These are phyloP conservation scores for Aethes cnicana DNA, from an alignment of 2,888 invertebrate species.

Conservation along the genomic window DNA sequence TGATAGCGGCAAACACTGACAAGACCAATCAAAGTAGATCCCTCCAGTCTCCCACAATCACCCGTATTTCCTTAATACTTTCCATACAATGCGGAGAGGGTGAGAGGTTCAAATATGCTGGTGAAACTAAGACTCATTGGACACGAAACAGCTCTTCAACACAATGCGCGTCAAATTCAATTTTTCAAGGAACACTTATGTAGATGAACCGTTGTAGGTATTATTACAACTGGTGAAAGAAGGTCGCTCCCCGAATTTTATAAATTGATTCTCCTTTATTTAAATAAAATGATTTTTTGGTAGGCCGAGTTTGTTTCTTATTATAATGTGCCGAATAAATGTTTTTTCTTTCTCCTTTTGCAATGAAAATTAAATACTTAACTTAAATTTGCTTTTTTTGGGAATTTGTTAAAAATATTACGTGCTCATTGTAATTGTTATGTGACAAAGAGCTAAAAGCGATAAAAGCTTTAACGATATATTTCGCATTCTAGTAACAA, in stretches of 20 bases:
- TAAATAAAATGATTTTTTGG: too few relatives aligned
- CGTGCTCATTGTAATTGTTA: too few relatives aligned
- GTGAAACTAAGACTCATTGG: slow-evolving; percentile 50
- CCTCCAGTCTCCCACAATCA: slow-evolving; percentile 2
- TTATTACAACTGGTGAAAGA: slow-evolving; percentile 19
- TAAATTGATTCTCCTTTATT: too few relatives aligned
- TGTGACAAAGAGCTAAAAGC: too few relatives aligned
- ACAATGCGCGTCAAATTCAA: slow-evolving; percentile 53
- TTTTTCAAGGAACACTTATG: slow-evolving; percentile 40
- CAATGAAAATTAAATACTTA: too few relatives aligned
- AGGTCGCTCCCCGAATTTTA: slow-evolving; percentile 9
- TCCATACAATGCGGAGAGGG: slow-evolving; percentile 1
- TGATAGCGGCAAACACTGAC: slow-evolving; percentile 48
- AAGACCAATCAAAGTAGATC: slow-evolving; percentile 43
- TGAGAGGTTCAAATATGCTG: slow-evolving; percentile 30
- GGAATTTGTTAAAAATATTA: too few relatives aligned
- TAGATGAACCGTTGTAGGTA: slow-evolving; percentile 36
- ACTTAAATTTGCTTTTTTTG: too few relatives aligned
- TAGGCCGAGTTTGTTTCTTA: too few relatives aligned
- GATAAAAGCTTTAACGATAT: too few relatives aligned
- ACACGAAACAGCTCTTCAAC: slow-evolving; percentile 55
- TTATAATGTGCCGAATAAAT: too few relatives aligned
- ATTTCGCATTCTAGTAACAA: too few relatives aligned
- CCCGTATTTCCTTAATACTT: not conserved
- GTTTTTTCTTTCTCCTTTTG: too few relatives aligned